Base-by-base conservation (phyloP, 2,797 vertebrate genomes). In the Mus caroli region DNA sequence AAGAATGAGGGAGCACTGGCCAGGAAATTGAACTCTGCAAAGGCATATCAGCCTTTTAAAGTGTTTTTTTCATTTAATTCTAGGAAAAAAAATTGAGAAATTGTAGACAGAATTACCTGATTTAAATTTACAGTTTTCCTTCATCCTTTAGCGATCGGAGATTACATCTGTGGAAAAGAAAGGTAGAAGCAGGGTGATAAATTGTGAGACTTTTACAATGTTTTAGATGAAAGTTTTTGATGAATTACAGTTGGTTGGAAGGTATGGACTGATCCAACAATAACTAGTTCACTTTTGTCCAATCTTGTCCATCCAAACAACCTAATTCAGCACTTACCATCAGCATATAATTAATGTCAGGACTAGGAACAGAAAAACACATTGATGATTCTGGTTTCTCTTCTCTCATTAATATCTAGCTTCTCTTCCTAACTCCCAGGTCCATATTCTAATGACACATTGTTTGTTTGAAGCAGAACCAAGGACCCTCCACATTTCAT, bases 11-110 rank as follows among this genome's bases (percentile, higher is more conserved):
- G 28, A 76, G 60, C 71, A 64, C 6, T 91, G 28, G 6, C 75
- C 11, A 52, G 4, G 12, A 26, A 84, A 19, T 7, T 31, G 83
- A 24, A 79, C 4, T 4, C 24, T 9, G 0, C 6, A 80, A 86
- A 80, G 60, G 31, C 58, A 58, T 8, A 15, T 34, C 24, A 62
- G 28, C 11, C 19, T 62, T 28, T 43, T 6, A 83, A 46, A 73
- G 62, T n/a, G 26, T 69, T n/a, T 64, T 88, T 78, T 78, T 24
- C 13, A 50, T 83, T 92, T 78, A 92, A 78, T 60, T 62, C 31
- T 90, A 83, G 17, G 19, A n/a, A 88, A 17, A 95, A 17, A 95
- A 89, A 50, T 46, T 73, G 12, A 71, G 71, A 77, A 73, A 24
- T 52, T 67, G 22, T 78, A 60, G 28, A 56, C 0, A 19, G 50